These are phyloP conservation scores for Papilio glaucus DNA, from an alignment of 1,140 invertebrate species.

Conservation along the genomic window DNA sequence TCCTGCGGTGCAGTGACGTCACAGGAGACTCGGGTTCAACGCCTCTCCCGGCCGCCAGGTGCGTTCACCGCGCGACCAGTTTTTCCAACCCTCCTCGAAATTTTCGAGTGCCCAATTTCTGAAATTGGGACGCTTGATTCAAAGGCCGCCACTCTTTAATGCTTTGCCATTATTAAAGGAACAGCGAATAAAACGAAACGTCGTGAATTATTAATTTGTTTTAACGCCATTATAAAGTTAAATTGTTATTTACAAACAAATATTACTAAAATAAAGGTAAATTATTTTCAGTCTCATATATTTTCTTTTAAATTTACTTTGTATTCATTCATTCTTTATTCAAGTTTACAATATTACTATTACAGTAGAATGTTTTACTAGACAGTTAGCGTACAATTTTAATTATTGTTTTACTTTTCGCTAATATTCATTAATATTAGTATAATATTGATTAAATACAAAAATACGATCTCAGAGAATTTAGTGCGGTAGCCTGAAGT, in stretches of 20 bases:
- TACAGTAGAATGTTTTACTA: no score
- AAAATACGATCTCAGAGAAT: neutral
- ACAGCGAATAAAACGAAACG: neutral
- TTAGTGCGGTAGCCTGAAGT: neutral
- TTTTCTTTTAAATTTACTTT: no score
- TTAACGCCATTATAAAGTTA: neutral
- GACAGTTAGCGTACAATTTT: no score
- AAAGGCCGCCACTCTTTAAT: neutral
- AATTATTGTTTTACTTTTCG: no score
- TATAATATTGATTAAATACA: no score
- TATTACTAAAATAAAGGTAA: neutral
- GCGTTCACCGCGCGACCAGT: slow-evolving; percentile 48
- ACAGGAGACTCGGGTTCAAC: slow-evolving; percentile 62
- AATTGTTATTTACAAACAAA: neutral
- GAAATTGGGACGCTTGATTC: slow-evolving; percentile 24
- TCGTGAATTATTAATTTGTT: neutral
- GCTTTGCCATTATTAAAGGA: neutral
- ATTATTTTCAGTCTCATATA: no score
- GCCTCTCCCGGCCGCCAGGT: slow-evolving; percentile 55
- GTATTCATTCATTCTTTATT: no score
- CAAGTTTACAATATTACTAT: no score
- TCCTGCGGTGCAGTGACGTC: slow-evolving; percentile 60
- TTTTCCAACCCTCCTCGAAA: slow-evolving; percentile 26
- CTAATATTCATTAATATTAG: no score
- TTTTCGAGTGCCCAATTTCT: slow-evolving; percentile 35